Evolutionary conservation across 2,113 vertebrate species (phyloP).

Genomic region (Aegithalos caudatus): DNA sequence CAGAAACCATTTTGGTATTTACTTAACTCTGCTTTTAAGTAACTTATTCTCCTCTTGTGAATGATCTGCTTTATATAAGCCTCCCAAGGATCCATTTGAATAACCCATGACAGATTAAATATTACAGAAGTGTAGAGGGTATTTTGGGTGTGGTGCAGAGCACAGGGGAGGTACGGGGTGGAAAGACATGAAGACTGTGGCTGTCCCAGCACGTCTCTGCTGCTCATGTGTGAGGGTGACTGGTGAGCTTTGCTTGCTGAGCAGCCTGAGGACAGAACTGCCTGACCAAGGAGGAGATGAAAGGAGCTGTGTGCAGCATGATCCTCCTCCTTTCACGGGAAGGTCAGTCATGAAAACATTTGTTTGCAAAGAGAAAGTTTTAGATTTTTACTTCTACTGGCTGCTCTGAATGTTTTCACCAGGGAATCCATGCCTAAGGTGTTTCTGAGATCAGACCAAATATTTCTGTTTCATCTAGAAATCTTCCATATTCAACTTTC

Average conservation of each 20-base stretch:
- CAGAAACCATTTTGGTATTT: neutral
- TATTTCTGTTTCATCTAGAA: neutral
- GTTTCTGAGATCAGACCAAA: neutral
- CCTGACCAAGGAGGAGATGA: neutral
- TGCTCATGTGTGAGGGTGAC: accelerated
- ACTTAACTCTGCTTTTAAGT: neutral
- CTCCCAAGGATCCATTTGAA: neutral
- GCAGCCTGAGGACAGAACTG: neutral
- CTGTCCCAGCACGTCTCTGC: accelerated
- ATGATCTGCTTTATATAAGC: neutral
- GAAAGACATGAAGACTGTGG: neutral
- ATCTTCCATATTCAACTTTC: neutral
- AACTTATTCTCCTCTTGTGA: neutral
- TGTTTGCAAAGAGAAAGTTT: neutral
- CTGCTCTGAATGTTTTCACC: neutral
- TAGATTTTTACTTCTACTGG: neutral
- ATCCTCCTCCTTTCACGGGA: neutral
- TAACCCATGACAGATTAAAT: neutral
- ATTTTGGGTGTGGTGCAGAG: neutral
- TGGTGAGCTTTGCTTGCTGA: neutral
- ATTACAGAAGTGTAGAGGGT: neutral
- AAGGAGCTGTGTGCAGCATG: neutral
- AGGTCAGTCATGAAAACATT: accelerated
- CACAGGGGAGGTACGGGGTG: neutral
- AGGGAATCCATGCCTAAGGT: neutral